Percentiles rank a stretch among this genome's conserved stretches.
Evolutionary conservation across 30 jellyfish, hydroid and myxozoan species (phyloP).

Genomic region (Turritopsis rubra): DNA sequence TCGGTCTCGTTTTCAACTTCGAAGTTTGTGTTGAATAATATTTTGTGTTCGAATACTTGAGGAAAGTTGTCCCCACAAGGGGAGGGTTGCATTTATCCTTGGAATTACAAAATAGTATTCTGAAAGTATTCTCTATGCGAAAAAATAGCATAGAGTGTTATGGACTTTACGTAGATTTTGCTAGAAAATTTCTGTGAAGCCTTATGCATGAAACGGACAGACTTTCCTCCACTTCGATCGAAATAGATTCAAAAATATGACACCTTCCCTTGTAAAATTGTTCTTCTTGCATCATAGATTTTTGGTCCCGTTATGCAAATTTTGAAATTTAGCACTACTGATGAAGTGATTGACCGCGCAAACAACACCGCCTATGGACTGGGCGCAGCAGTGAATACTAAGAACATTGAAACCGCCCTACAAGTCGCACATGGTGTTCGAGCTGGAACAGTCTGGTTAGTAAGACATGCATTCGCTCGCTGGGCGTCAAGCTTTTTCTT

Average conservation of each 20-base stretch:
- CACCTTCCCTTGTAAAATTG: background rate
- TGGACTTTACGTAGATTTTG: too few relatives aligned
- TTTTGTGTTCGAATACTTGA: too few relatives aligned
- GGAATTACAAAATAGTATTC: too few relatives aligned
- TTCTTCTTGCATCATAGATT: conserved; percentile 35
- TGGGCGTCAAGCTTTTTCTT: background rate
- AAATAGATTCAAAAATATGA: background rate
- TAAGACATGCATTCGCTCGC: background rate
- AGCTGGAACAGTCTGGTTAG: conserved; percentile 97
- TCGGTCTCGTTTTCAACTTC: too few relatives aligned
- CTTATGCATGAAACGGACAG: too few relatives aligned
- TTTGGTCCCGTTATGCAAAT: conserved; percentile 98
- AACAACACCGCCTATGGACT: conserved; percentile 86
- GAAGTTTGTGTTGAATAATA: too few relatives aligned
- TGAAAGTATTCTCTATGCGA: too few relatives aligned
- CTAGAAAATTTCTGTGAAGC: too few relatives aligned
- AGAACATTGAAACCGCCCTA: conserved; percentile 56
- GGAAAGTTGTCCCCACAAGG: too few relatives aligned
- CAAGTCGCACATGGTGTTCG: conserved; percentile 80
- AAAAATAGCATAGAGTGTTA: too few relatives aligned
- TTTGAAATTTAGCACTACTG: conserved; percentile 53
- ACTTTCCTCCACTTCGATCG: too few relatives aligned
- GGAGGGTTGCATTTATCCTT: too few relatives aligned
- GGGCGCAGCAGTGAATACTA: conserved; percentile 88
- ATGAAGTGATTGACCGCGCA: conserved; percentile 78